phyloP scores from a whole-genome alignment of 2,113 vertebrate species.

The Macaca nemestrina region DNA sequence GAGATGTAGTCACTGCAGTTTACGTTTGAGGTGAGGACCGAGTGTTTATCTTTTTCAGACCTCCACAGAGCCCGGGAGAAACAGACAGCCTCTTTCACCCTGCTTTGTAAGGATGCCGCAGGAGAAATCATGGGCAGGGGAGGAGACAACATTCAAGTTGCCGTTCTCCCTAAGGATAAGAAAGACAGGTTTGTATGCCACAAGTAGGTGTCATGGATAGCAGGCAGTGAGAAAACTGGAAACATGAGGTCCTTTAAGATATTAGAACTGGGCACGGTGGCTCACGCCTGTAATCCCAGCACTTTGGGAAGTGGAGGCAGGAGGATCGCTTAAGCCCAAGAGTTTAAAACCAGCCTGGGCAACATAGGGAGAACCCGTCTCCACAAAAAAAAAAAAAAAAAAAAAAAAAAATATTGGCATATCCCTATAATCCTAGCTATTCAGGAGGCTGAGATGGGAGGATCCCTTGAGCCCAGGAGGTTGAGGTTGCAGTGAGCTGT shows the following conservation, averaged over 20 bases:
- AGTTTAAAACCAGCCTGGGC: no score
- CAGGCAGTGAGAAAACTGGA: background rate
- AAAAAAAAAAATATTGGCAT: no score
- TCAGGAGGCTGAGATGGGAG: no score
- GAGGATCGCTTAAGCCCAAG: no score
- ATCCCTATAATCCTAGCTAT: no score
- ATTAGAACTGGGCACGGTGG: background rate
- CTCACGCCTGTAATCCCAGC: no score
- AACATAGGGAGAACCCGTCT: no score
- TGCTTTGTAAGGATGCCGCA: conserved; percentile 87
- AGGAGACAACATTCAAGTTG: conserved; percentile 88
- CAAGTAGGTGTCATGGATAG: background rate
- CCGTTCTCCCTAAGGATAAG: conserved; percentile 89
- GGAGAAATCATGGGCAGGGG: conserved; percentile 88
- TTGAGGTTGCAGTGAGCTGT: no score
- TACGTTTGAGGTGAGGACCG: background rate
- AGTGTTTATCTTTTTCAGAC: conserved; percentile 80
- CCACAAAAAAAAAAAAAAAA: no score
- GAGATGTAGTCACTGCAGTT: background rate
- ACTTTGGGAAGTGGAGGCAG: no score
- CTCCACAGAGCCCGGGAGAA: conserved; percentile 84
- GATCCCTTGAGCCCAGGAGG: no score
- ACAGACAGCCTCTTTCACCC: conserved; percentile 86
- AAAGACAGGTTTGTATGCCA: conserved; percentile 86
- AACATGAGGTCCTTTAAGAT: background rate